Conservation (phyloP, 2,113 vertebrate species). For the Rynchops niger region DNA sequence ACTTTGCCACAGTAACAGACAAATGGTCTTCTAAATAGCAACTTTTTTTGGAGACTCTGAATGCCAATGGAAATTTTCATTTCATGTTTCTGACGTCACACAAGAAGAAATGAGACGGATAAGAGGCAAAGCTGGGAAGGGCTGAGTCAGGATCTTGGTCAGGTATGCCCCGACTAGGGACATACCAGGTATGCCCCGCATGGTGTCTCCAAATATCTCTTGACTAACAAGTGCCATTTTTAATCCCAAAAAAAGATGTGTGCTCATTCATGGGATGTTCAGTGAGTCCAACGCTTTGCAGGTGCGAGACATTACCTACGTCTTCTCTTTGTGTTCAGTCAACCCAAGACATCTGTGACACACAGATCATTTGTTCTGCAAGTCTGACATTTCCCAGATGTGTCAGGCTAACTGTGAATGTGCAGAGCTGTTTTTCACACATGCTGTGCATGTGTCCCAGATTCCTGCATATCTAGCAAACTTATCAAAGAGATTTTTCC, state of each 20-base stretch:
- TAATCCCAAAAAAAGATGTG: accelerated
- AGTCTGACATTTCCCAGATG: not conserved
- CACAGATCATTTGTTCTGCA: not conserved
- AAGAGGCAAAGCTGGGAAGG: not conserved
- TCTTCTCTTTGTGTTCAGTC: not conserved
- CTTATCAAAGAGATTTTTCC: not conserved
- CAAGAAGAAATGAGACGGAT: not conserved
- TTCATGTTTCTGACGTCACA: not conserved
- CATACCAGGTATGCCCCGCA: too few relatives aligned
- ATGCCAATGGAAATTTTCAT: not conserved
- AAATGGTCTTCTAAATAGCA: not conserved
- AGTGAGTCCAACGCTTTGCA: not conserved
- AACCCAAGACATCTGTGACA: accelerated
- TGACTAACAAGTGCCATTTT: not conserved
- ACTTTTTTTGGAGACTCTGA: not conserved
- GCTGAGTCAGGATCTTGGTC: not conserved
- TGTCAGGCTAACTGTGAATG: not conserved
- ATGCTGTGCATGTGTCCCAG: not conserved
- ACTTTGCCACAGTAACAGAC: accelerated
- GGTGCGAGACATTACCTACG: not conserved
- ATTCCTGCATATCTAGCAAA: not conserved
- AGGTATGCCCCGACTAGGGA: accelerated
- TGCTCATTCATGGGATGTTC: not conserved
- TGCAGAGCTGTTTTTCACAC: not conserved
- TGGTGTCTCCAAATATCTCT: not conserved